A percentile compares a stretch with the other conserved stretches of the same genome.
These are phyloP conservation scores for Drosophila bifasciata DNA, from an alignment of 1,140 invertebrate genomes.

Conservation along the genomic window DNA sequence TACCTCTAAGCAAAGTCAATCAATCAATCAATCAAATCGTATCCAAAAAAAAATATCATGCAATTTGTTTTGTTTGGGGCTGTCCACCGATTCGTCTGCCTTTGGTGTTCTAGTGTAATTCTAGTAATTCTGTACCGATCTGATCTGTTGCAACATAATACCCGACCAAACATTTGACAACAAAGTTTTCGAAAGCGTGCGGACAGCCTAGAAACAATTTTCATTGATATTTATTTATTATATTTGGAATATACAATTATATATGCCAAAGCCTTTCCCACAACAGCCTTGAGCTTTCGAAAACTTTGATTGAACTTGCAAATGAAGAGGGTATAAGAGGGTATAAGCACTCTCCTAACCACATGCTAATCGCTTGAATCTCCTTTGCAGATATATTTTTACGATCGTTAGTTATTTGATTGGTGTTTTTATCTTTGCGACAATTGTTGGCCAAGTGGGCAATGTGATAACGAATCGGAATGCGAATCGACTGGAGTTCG, in stretches of 20 bases:
- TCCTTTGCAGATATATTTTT: slow-evolving; percentile 93
- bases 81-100: slow-evolving; percentile 85
- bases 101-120: slow-evolving; percentile 29
- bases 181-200: slow-evolving; percentile 90
- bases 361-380: too few relatives aligned
- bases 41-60: slow-evolving; percentile 68
- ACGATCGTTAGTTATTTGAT: slow-evolving; percentile 98
- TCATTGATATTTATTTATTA: slow-evolving; percentile 72
- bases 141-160: slow-evolving; percentile 51
- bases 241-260: too few relatives aligned
- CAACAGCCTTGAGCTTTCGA: slow-evolving; percentile 84
- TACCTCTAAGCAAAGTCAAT: slow-evolving; percentile 37
- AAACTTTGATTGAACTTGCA: slow-evolving; percentile 85
- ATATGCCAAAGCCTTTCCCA: too few relatives aligned
- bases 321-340: too few relatives aligned
- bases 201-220: slow-evolving; percentile 85
- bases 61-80: slow-evolving; percentile 86
- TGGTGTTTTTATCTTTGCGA: slow-evolving; percentile 99
- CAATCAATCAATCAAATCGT: slow-evolving; percentile 31
- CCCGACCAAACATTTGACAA: slow-evolving; percentile 41
- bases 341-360: too few relatives aligned
- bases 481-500: slow-evolving; percentile 98
- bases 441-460: slow-evolving; percentile 98
- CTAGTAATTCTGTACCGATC: slow-evolving; percentile 5
- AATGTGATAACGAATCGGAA: slow-evolving; percentile 99